These are phyloP conservation scores for Ecdyonurus torrentis DNA, from an alignment of 2,888 invertebrate genomes.

Conservation along the genomic window DNA sequence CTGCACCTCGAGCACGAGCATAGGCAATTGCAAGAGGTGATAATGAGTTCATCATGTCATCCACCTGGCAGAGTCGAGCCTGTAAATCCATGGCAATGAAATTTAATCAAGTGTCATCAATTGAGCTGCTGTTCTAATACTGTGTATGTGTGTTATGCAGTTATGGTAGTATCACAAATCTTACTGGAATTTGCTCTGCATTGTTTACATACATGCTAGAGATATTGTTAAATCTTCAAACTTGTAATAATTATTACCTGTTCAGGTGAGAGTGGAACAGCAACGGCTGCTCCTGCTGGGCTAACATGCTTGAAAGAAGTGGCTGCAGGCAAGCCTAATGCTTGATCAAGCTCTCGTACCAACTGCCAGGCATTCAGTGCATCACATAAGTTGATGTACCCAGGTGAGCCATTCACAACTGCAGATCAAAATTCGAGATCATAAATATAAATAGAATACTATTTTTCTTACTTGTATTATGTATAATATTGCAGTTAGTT, in stretches of 20 bases:
- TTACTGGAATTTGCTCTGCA: too few relatives aligned
- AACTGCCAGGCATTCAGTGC: slow-evolving; percentile 96
- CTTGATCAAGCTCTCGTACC: slow-evolving; percentile 68
- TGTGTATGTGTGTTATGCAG: too few relatives aligned
- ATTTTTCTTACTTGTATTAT: not conserved
- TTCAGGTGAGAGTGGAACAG: slow-evolving; percentile 51
- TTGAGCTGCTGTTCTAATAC: too few relatives aligned
- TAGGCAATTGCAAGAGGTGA: slow-evolving; percentile 81
- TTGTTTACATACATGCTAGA: too few relatives aligned
- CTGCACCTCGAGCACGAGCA: slow-evolving; percentile 91
- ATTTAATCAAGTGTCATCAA: too few relatives aligned
- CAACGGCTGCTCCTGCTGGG: slow-evolving; percentile 93
- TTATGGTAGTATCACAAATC: too few relatives aligned
- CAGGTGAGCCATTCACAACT: slow-evolving; percentile 88
- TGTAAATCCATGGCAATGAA: slow-evolving; percentile 28
- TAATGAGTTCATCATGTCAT: slow-evolving; percentile 54
- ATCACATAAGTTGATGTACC: slow-evolving; percentile 94
- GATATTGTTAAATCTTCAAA: too few relatives aligned
- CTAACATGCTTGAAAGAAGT: slow-evolving; percentile 98
- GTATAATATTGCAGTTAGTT: too few relatives aligned
- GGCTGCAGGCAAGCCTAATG: slow-evolving; percentile 73
- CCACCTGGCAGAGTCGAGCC: slow-evolving; percentile 86
- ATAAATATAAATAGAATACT: not conserved
- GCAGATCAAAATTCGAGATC: slow-evolving; percentile 16
- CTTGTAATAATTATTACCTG: slow-evolving; percentile 40